A percentile compares a stretch with the other conserved stretches of the same genome.
Conservation (phyloP, 2,888 invertebrate species). For the Heliconius aoede region DNA sequence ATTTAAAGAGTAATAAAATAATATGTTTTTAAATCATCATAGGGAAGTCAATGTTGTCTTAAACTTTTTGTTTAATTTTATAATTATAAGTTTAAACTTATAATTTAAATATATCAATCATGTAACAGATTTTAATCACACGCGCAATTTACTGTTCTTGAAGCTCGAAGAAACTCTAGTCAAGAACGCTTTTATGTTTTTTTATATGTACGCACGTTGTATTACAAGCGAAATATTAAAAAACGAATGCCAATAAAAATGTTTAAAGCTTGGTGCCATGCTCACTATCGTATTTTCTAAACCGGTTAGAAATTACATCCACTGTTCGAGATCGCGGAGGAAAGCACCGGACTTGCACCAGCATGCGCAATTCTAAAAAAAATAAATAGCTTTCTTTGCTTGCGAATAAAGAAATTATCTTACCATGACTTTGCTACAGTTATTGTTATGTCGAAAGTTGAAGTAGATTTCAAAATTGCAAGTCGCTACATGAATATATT, state of each 20-base stretch:
- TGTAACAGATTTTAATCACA: neutral
- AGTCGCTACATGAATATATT: slow-evolving; percentile 33
- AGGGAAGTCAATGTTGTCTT: neutral
- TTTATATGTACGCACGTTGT: neutral
- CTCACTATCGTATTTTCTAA: slow-evolving; percentile 76
- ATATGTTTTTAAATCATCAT: neutral
- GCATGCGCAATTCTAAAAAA: slow-evolving; percentile 52
- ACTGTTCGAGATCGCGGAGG: slow-evolving; percentile 82
- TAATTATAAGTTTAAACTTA: neutral
- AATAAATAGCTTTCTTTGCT: slow-evolving; percentile 65
- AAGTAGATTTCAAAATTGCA: slow-evolving; percentile 34
- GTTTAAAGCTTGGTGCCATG: slow-evolving; percentile 57
- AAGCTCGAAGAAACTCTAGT: neutral
- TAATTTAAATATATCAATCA: neutral
- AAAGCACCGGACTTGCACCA: slow-evolving; percentile 72
- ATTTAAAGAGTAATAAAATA: neutral
- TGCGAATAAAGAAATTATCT: slow-evolving; percentile 39
- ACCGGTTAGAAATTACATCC: slow-evolving; percentile 82
- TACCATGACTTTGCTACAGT: slow-evolving; percentile 37
- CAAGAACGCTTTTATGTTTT: neutral
- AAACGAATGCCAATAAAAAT: slow-evolving; percentile 29
- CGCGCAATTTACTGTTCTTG: neutral
- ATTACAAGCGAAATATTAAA: slow-evolving; percentile 20
- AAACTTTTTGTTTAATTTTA: too few species aligned
- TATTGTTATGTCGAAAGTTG: slow-evolving; percentile 44